phyloP scores from a whole-genome alignment of 2,797 vertebrate genomes.

The Squalus acanthias region DNA sequence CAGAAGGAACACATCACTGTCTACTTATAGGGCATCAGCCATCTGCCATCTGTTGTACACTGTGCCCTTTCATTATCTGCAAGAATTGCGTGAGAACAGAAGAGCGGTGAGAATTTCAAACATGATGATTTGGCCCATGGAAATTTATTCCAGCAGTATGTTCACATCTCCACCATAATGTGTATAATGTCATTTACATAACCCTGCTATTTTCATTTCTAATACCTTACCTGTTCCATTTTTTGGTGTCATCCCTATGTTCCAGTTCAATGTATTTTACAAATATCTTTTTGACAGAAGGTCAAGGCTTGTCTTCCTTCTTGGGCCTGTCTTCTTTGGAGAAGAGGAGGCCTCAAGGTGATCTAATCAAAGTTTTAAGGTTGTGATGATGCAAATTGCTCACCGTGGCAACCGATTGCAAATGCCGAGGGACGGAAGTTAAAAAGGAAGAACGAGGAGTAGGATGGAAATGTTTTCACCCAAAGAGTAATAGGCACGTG shows the following conservation, averaged over 20 bases:
- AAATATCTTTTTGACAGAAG: background rate
- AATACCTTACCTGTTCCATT: background rate
- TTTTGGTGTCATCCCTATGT: background rate
- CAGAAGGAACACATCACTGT: too few relatives aligned
- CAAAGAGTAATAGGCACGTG: background rate
- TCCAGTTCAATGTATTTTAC: background rate
- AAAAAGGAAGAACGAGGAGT: background rate
- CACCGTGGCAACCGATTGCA: background rate
- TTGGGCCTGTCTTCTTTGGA: background rate
- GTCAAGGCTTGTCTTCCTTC: background rate
- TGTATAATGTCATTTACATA: too few relatives aligned
- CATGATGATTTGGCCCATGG: too few relatives aligned
- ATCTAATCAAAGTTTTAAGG: background rate
- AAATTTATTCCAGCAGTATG: too few relatives aligned
- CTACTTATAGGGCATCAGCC: too few relatives aligned
- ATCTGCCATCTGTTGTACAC: too few relatives aligned
- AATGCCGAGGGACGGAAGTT: background rate
- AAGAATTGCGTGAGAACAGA: too few relatives aligned
- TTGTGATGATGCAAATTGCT: background rate
- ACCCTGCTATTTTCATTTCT: background rate
- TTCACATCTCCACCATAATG: background rate
- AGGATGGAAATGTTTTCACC: background rate
- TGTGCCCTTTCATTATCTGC: too few relatives aligned
- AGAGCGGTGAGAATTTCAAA: too few relatives aligned
- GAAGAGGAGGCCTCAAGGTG: background rate